Conservation (phyloP, 2,797 vertebrate species). For the Catostomus latipinnis region DNA sequence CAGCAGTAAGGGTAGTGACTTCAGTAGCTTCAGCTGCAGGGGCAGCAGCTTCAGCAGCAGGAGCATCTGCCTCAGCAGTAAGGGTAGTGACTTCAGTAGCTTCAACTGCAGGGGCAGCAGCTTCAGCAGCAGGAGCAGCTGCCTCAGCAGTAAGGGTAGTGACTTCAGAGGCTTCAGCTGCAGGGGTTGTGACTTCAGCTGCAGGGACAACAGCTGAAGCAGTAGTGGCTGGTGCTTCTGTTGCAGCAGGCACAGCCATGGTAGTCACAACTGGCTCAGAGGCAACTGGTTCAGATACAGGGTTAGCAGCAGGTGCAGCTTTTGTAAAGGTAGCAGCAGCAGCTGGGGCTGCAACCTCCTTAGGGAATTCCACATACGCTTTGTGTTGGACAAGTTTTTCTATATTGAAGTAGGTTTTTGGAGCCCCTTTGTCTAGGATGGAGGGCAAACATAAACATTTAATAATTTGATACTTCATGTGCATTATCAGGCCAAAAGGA, state of each 20-base stretch:
- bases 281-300: not conserved
- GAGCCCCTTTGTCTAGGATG: slow-evolving; percentile 69
- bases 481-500: slow-evolving; percentile 23
- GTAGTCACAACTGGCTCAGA: too few species aligned
- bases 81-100: not conserved
- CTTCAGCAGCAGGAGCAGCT: not conserved
- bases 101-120: not conserved
- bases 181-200: slow-evolving; percentile 17
- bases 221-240: not conserved
- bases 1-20: too few species aligned
- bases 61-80: not conserved
- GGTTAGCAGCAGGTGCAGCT: slow-evolving; percentile 7
- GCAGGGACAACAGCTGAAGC: not conserved
- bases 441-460: slow-evolving; percentile 65
- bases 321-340: slow-evolving; percentile 38
- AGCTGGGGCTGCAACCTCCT: slow-evolving; percentile 44
- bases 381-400: slow-evolving; percentile 77
- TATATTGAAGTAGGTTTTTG: slow-evolving; percentile 77
- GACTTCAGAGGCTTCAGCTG: not conserved
- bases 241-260: not conserved
- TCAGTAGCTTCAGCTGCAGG: too few species aligned
- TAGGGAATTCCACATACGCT: slow-evolving; percentile 64
- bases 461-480: slow-evolving; percentile 26
- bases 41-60: too few species aligned
- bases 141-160: not conserved